Evolutionary conservation across 2,797 vertebrate species (phyloP).

Genomic region (Acomys russatus): DNA sequence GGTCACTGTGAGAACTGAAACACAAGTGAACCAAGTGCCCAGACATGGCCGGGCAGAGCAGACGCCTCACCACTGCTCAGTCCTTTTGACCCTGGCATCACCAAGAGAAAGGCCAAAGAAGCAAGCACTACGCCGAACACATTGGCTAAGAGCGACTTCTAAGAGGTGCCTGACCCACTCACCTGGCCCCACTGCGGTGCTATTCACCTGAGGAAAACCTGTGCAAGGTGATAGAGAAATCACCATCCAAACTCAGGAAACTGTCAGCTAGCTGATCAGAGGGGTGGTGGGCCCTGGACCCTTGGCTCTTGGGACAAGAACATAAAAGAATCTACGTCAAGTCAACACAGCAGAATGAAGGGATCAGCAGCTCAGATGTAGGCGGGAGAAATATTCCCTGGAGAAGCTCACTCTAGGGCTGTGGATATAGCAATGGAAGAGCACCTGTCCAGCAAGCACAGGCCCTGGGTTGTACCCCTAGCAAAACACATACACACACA

Average conservation of each 20-base stretch:
- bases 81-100: not conserved
- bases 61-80: not conserved
- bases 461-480: not conserved
- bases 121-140: not conserved
- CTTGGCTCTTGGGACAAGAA: slow-evolving; percentile 30
- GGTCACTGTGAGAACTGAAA: not conserved
- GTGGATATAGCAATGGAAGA: not conserved
- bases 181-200: not conserved
- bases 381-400: not conserved
- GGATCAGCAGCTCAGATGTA: not conserved
- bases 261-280: not conserved
- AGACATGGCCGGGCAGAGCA: not conserved
- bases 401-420: not conserved
- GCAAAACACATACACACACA: not conserved
- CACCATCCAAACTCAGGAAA: not conserved
- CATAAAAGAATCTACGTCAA: not conserved
- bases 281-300: not conserved
- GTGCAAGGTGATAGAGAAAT: not conserved
- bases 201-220: not conserved
- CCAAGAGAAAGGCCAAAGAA: not conserved
- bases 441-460: not conserved
- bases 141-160: not conserved
- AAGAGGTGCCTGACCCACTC: not conserved
- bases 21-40: not conserved
- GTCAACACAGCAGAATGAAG: not conserved